These are phyloP conservation scores for Muntiacus reevesi DNA, from an alignment of 2,113 vertebrate genomes.

Conservation along the genomic window DNA sequence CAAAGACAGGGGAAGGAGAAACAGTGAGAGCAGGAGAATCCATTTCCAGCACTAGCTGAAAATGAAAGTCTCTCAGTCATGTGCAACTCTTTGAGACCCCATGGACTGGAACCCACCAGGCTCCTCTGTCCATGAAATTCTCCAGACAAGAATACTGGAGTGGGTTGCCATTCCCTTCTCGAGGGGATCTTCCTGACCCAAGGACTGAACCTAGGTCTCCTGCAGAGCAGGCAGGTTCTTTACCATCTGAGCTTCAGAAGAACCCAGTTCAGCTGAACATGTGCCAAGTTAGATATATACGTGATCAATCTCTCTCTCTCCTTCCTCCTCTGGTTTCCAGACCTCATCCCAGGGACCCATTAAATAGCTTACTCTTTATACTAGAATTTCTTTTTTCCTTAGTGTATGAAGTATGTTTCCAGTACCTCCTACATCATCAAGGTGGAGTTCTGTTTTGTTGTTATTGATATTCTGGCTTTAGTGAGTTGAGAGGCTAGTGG, in stretches of 20 bases:
- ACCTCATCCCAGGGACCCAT: not conserved
- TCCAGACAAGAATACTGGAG: not conserved
- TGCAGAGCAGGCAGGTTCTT: not conserved
- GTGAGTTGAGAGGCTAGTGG: not conserved
- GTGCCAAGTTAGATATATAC: fast-evolving
- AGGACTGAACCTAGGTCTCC: not conserved
- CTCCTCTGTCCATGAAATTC: not conserved
- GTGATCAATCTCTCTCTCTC: not conserved
- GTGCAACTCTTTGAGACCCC: not conserved
- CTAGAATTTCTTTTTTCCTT: not conserved
- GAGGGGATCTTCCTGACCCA: not conserved
- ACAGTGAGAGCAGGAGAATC: not conserved
- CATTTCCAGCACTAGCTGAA: not conserved
- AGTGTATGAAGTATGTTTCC: not conserved
- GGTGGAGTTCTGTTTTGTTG: not conserved
- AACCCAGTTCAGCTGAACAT: not conserved
- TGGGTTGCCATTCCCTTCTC: not conserved
- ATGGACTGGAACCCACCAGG: not conserved
- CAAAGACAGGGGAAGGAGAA: not conserved
- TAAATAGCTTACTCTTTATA: not conserved
- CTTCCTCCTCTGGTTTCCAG: not conserved
- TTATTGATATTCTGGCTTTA: not conserved
- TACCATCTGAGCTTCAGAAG: not conserved
- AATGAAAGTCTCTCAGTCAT: not conserved
- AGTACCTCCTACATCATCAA: not conserved